Conservation (phyloP, 2,113 vertebrate genomes). For the Vulpes lagopus region DNA sequence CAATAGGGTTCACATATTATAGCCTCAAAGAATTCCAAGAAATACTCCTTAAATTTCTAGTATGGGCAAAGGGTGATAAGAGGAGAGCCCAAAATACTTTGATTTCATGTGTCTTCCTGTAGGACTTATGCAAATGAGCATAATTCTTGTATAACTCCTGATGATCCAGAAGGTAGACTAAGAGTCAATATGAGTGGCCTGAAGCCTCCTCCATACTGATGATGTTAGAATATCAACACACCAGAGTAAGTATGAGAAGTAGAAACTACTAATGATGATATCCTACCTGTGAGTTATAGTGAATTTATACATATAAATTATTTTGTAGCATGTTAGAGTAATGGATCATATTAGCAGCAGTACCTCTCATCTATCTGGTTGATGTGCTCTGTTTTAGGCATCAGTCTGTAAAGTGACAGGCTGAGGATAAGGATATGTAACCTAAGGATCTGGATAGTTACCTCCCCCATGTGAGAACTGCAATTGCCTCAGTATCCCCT, state of each 20-base stretch:
- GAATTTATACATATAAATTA: not conserved
- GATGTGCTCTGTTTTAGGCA: not conserved
- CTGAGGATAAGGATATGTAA: not conserved
- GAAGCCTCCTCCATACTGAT: not conserved
- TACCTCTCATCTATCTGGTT: not conserved
- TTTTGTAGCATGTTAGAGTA: not conserved
- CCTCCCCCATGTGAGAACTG: not conserved
- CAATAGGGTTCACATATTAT: not conserved
- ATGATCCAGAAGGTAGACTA: not conserved
- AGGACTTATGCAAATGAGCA: not conserved
- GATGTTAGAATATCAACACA: not conserved
- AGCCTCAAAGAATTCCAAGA: not conserved
- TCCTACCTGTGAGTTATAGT: not conserved
- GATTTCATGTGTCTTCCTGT: not conserved
- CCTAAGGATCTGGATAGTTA: not conserved
- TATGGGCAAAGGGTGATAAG: not conserved
- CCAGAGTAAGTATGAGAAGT: not conserved
- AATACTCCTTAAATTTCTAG: not conserved
- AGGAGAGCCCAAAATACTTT: not conserved
- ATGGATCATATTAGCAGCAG: not conserved
- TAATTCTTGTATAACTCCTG: not conserved
- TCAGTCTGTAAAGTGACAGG: not conserved
- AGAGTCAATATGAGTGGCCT: not conserved
- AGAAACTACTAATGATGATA: not conserved
- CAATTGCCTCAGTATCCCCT: not conserved